These are phyloP conservation scores for Eristalis intricaria DNA, from an alignment of 2,888 invertebrate genomes.

Conservation along the genomic window DNA sequence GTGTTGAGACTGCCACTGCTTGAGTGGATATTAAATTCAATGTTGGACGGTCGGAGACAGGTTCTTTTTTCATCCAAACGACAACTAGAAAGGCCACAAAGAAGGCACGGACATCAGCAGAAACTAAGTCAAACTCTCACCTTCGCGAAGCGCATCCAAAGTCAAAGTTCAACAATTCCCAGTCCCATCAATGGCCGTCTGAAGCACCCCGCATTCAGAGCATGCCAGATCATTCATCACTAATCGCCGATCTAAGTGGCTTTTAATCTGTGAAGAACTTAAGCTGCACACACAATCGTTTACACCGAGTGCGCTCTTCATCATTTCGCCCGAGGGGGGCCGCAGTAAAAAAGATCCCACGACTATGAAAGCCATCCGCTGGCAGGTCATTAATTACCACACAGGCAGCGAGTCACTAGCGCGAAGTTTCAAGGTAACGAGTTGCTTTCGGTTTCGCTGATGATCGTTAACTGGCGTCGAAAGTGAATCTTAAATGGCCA, in stretches of 20 bases:
- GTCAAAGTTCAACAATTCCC: not conserved
- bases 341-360: not conserved
- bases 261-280: not conserved
- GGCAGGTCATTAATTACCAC: conserved; percentile 23
- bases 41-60: not conserved
- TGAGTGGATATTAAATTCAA: not conserved
- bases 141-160: not conserved
- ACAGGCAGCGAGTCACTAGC: not conserved
- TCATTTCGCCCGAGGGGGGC: not conserved
- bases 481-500: conserved; percentile 14
- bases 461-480: conserved; percentile 22
- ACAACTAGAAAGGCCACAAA: no score
- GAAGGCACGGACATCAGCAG: not conserved
- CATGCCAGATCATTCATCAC: not conserved
- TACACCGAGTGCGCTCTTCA: not conserved
- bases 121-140: not conserved
- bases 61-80: no score
- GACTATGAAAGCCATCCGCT: conserved; percentile 15
- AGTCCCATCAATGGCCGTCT: not conserved
- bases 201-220: not conserved
- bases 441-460: conserved; percentile 46
- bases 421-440: conserved; percentile 42
- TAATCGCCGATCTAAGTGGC: not conserved
- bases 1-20: not conserved
- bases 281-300: not conserved